Percentiles rank a stretch among this genome's conserved stretches.
Conservation (phyloP, 2,113 vertebrate genomes). For the Microcebus murinus region DNA sequence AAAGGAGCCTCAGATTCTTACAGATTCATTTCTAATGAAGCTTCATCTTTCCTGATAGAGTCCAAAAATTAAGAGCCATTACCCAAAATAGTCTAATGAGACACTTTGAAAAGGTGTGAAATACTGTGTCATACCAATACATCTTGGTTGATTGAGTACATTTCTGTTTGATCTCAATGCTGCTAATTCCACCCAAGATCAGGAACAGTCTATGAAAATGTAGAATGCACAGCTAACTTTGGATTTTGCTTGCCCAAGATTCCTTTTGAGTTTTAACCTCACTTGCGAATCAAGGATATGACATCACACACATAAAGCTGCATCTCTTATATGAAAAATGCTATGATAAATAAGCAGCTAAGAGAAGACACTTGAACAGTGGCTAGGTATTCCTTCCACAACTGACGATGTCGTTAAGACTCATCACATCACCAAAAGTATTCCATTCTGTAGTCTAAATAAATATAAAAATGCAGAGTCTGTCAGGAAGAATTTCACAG, state of each 20-base stretch:
- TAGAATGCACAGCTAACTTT: neutral
- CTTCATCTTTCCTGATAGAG: constrained; percentile 2
- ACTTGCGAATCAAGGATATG: constrained; percentile 4
- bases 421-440: neutral
- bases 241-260: neutral
- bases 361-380: neutral
- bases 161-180: constrained; percentile 67
- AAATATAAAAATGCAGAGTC: constrained; percentile 56
- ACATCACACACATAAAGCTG: constrained; percentile 4
- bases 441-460: constrained; percentile 23
- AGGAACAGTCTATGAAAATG: constrained; percentile 28
- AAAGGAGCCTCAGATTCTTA: neutral
- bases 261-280: constrained; percentile 36
- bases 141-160: constrained; percentile 68
- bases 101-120: constrained; percentile 65
- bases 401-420: constrained; percentile 21
- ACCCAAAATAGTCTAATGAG: constrained; percentile 59
- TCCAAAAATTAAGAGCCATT: constrained; percentile 66
- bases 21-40: neutral
- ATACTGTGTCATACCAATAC: constrained; percentile 38
- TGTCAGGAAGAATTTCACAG: constrained; percentile 79
- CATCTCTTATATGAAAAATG: constrained; percentile 4
- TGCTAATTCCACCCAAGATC: constrained; percentile 28
- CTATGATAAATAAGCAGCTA: neutral
- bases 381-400: neutral